Base-by-base conservation (phyloP, 2,888 invertebrate genomes). In the Geotrupes spiniger region DNA sequence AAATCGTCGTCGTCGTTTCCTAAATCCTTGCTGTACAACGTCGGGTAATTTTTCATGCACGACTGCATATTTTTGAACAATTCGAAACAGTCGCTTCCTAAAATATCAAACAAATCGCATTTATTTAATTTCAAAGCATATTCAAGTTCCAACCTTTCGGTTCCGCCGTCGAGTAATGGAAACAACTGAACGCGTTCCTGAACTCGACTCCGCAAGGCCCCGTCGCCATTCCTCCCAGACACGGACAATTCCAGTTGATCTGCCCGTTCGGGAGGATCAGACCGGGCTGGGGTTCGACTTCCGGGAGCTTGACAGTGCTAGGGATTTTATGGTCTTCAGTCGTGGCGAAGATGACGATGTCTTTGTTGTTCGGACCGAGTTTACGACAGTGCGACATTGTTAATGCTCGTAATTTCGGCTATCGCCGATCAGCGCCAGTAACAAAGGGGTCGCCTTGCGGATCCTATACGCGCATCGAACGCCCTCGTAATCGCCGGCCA, bases 171-270 rank as follows among this genome's bases (percentile, higher is more conserved):
- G 91, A 92, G 73, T 92, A 89, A 70, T 96, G 95, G 71, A 96
- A 96, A 73, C 97, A 97, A 21, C 91, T 87, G 73, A 97, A 95
- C 1, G 96, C 94, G 58, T 93, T 89, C 31, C 96, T 78, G 74
- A 97, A 97, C 71, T 93, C 88, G 9, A 87, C 80, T 1, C 94
- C 96, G 71, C 97, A 97, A 0, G 97, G 96, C 0, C 97, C 96
- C 0, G 92, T 92, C 3, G 95, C 92, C 91, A 96, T 95, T n/a
- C 94, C 94, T 9, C 96, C 96, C 26, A 97, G 78, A 70, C 97
- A 97, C 0, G 96, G 96, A 66, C 97, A 97, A 68, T 89, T 89
- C 96, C 96, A 97, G 75, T 97, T 97, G 57, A 97, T 93, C 52
- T 88, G 84, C 3, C 96, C 96, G 72, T 87, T 87, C 1, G 87